A percentile compares a stretch with the other conserved stretches of the same genome.
Conservation (phyloP, 2,113 vertebrate species). For the Oryzias celebensis region DNA sequence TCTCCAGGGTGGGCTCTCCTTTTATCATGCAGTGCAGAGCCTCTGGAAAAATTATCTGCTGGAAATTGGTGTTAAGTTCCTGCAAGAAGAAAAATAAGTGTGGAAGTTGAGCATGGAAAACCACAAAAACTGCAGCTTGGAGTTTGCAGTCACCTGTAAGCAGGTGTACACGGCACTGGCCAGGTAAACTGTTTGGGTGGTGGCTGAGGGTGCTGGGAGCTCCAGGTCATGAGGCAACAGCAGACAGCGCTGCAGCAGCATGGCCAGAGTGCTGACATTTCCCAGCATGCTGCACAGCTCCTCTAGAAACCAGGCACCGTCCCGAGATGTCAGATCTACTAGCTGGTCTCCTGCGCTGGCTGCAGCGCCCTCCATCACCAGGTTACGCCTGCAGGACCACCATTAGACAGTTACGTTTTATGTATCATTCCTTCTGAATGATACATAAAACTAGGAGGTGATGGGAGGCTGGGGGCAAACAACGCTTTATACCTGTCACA, state of each 20-base stretch:
- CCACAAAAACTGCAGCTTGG: too few species aligned
- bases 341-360: conserved; percentile 94
- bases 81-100: conserved; percentile 43
- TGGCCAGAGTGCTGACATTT: conserved; percentile 88
- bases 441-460: too few species aligned
- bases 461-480: too few species aligned
- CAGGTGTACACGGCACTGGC: conserved; percentile 94
- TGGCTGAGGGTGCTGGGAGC: conserved; percentile 85
- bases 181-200: conserved; percentile 88
- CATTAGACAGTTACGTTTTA: background rate
- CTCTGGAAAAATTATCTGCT: conserved; percentile 98
- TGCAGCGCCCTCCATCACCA: conserved; percentile 96
- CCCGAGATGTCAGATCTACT: conserved; percentile 91
- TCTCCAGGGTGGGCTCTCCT: conserved; percentile 92
- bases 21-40: conserved; percentile 94
- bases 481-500: too few species aligned
- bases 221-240: conserved; percentile 91
- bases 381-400: conserved; percentile 80
- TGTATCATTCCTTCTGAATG: too few species aligned
- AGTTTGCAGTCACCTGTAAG: conserved; percentile 81
- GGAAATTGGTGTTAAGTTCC: conserved; percentile 98
- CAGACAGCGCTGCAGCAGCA: conserved; percentile 90
- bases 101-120: background rate
- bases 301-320: conserved; percentile 97
- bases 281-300: conserved; percentile 97